Percentiles rank a stretch among this genome's conserved stretches.
Evolutionary conservation across 2,888 invertebrate genomes (phyloP).

Genomic region (Invenusta paracnida): DNA sequence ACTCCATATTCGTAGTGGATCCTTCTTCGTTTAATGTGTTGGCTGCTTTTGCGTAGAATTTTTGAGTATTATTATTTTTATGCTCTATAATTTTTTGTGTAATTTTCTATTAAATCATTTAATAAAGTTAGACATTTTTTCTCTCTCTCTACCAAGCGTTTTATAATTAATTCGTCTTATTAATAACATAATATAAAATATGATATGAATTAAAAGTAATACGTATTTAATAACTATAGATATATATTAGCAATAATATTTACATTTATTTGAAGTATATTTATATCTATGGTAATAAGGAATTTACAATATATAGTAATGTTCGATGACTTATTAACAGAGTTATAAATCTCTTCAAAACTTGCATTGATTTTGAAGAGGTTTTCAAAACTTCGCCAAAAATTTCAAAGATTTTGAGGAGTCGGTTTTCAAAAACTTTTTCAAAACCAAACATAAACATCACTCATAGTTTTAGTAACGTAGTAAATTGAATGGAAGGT

Average conservation of each 20-base stretch:
- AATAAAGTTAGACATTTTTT: not conserved
- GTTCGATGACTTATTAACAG: no score
- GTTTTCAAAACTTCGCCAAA: not conserved
- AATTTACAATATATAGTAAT: no score
- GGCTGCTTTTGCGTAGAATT: not conserved
- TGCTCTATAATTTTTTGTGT: not conserved
- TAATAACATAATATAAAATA: not conserved
- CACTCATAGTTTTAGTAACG: no score
- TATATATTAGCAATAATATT: no score
- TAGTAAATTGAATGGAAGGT: no score
- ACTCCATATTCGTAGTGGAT: not conserved
- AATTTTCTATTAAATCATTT: not conserved
- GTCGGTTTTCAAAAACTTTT: not conserved
- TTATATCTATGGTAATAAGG: no score
- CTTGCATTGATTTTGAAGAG: no score
- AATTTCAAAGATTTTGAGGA: not conserved
- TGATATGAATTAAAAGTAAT: no score
- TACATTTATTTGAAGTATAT: no score
- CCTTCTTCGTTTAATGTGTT: not conserved
- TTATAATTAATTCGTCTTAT: not conserved
- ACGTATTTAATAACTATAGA: no score
- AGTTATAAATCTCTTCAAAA: no score
- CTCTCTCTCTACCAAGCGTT: not conserved
- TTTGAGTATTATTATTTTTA: not conserved
- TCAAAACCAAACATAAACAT: not conserved